These are phyloP conservation scores for Chironomus tentans DNA, from an alignment of 2,888 invertebrate species.

Conservation along the genomic window DNA sequence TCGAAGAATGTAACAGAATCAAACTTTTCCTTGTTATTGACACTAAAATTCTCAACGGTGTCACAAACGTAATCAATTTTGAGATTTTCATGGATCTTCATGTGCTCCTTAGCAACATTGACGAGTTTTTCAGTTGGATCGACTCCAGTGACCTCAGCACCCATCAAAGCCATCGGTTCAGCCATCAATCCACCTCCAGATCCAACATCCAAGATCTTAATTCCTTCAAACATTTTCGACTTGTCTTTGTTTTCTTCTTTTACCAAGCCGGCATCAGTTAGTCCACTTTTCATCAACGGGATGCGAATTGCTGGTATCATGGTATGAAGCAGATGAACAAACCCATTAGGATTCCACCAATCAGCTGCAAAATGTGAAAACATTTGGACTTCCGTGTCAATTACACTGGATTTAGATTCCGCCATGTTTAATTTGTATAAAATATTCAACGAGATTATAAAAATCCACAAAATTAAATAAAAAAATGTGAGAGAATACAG, in stretches of 20 bases:
- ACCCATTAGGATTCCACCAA: neutral
- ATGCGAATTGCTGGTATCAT: neutral
- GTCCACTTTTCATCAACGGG: neutral
- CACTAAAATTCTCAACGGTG: conserved; percentile 46
- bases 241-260: neutral
- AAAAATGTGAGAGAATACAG: no score
- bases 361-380: neutral
- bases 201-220: conserved; percentile 60
- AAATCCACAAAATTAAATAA: no score
- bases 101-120: conserved; percentile 55
- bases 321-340: neutral
- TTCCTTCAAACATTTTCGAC: neutral
- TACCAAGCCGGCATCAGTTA: neutral
- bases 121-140: conserved; percentile 69
- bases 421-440: neutral
- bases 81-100: conserved; percentile 31
- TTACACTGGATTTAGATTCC: neutral
- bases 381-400: neutral
- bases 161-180: conserved; percentile 64
- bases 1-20: conserved; percentile 84
- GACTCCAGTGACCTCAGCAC: conserved; percentile 70
- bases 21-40: conserved; percentile 46
- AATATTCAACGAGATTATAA: no score
- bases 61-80: conserved; percentile 36
- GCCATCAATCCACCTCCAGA: conserved; percentile 81